These are phyloP conservation scores for Melanotaenia boesemani DNA, from an alignment of 2,797 vertebrate species.

Conservation along the genomic window DNA sequence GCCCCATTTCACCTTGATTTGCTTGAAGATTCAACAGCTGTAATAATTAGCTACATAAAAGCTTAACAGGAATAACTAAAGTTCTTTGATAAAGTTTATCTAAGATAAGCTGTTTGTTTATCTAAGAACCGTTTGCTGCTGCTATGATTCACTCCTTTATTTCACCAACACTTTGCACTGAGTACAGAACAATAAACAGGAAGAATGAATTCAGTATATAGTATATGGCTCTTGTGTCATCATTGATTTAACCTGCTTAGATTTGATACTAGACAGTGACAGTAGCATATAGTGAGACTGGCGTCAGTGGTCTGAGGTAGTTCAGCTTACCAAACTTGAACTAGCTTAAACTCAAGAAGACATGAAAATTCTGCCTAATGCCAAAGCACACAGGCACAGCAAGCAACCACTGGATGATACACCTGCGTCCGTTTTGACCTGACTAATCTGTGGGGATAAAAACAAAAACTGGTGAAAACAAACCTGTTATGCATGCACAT, in stretches of 20 bases:
- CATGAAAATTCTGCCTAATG: constrained; percentile 3
- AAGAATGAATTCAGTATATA: not conserved
- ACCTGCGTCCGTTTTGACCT: constrained; percentile 51
- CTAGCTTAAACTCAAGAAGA: constrained; percentile 43
- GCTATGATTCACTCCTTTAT: not conserved
- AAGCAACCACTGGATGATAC: not conserved
- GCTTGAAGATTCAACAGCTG: not conserved
- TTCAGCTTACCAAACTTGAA: constrained; percentile 32
- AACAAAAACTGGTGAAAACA: constrained; percentile 16
- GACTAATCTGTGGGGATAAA: constrained; percentile 1
- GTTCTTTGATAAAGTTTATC: not conserved
- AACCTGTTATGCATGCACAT: constrained; percentile 29
- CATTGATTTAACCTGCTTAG: not conserved
- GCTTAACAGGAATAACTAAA: not conserved
- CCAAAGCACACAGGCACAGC: constrained; percentile 1
- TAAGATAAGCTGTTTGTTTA: not conserved
- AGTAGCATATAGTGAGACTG: not conserved
- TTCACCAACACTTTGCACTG: not conserved
- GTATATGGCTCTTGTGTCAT: not conserved
- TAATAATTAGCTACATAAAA: not conserved
- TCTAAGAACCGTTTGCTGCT: not conserved
- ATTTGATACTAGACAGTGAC: not conserved
- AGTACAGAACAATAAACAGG: not conserved
- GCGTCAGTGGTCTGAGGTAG: constrained; percentile 18
- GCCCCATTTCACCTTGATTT: not conserved